These are phyloP conservation scores for Calephelis virginiensis DNA, from an alignment of 1,140 invertebrate species.

Conservation along the genomic window DNA sequence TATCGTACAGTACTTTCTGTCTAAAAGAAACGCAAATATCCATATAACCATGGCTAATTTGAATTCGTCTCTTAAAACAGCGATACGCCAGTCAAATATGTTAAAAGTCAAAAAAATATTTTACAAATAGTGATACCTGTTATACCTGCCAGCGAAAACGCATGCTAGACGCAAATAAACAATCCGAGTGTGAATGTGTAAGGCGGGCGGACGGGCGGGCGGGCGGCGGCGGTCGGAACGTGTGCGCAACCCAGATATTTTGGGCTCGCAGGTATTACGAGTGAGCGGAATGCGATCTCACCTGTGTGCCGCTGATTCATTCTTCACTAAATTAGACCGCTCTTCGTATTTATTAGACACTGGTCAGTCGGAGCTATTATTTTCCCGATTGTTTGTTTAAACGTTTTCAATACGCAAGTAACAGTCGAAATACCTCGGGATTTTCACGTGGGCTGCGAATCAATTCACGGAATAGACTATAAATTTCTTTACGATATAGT, in stretches of 20 bases:
- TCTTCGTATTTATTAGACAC: conserved; percentile 58
- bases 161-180: conserved; percentile 48
- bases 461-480: conserved; percentile 1
- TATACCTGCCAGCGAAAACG: conserved; percentile 18
- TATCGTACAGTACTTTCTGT: no score
- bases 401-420: conserved; percentile 2
- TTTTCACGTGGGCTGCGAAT: not conserved
- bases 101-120: no score
- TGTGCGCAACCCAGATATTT: conserved; percentile 63
- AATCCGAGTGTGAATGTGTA: conserved; percentile 38
- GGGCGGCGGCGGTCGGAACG: conserved; percentile 38
- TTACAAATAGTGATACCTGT: no score
- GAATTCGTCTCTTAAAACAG: no score
- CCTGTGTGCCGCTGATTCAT: conserved; percentile 73
- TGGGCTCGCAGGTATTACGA: conserved; percentile 69
- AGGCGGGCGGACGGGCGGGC: conserved; percentile 46
- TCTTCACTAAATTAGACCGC: conserved; percentile 63
- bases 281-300: conserved; percentile 72
- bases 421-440: not conserved
- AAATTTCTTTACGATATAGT: conserved; percentile 1
- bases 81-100: no score
- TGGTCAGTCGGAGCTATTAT: conserved; percentile 1
- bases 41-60: no score
- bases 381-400: conserved; percentile 4
- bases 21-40: no score